Percentiles rank a stretch among this genome's conserved stretches.
phyloP scores from a whole-genome alignment of 2,888 invertebrate species.

The Masnerella sp. region DNA sequence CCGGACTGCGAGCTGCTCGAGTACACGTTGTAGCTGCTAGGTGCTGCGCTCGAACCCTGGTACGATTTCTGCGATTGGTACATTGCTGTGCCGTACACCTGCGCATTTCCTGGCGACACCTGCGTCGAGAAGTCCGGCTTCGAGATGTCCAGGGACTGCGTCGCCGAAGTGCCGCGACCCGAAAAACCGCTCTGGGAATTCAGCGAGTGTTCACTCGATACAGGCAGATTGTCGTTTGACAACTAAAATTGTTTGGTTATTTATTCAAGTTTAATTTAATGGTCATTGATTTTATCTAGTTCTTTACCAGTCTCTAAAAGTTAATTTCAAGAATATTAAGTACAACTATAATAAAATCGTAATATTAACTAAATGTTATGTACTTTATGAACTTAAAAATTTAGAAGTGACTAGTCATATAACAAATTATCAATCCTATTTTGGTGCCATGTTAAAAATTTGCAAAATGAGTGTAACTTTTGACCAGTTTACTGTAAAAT shows the following conservation, averaged over 20 bases:
- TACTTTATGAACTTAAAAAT: no score
- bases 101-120: slow-evolving; percentile 72
- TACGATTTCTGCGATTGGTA: slow-evolving; percentile 77
- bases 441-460: no score
- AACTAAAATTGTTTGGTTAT: slow-evolving; percentile 67
- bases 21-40: slow-evolving; percentile 76
- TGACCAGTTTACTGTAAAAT: no score
- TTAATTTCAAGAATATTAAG: no score
- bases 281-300: no score
- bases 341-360: no score
- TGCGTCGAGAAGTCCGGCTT: slow-evolving; percentile 72
- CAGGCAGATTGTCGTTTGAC: slow-evolving; percentile 75
- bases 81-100: slow-evolving; percentile 68
- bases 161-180: slow-evolving; percentile 64
- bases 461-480: no score
- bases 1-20: slow-evolving; percentile 78
- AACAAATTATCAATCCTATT: no score
- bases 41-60: slow-evolving; percentile 75
- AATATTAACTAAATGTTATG: no score
- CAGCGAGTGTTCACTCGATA: slow-evolving; percentile 74
- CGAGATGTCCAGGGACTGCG: slow-evolving; percentile 69
- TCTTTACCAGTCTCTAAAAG: no score
- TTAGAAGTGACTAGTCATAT: no score
- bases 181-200: slow-evolving; percentile 71
- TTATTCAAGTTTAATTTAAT: no score